Evolutionary conservation across 2,888 invertebrate genomes (phyloP), one percentile per base, ranked within the genome.

Genomic region (Oscheius myriophilus): DNA sequence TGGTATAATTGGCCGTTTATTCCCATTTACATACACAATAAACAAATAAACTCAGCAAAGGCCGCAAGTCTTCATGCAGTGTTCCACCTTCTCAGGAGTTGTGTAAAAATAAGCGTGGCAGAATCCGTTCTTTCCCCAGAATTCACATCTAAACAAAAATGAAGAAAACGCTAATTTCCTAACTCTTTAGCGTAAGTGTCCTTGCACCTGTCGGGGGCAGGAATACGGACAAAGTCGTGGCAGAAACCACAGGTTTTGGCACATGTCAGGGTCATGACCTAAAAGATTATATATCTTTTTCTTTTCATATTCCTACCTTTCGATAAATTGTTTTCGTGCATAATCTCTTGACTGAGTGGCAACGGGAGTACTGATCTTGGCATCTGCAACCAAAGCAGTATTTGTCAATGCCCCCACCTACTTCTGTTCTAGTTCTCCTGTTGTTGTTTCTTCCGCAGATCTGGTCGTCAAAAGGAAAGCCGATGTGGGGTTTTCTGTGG

Each of bases 221-320:
- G 59, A 11, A 59, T 16, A 12, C 52, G 26, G 9, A 67, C 39
- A 41, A 67, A 67, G 11, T 66, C 57, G 0, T n/a, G n/a, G 21
- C 67, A 67, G n/a, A 49, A 52, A 3, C 45, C 52, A 49, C 67
- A 67, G 7, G 67, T 67, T 33, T 59, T 59, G 39, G 67, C 67
- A 42, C 67, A 67, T 9, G 67, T 45, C 9, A 18, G 21, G 4
- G n/a, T 21, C 67, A 67, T 67, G 3, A 67, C 33, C 67, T 67
- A 21, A 41, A 54, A 14, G 39, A 9, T 52, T 12, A n/a, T n/a
- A n/a, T n/a, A n/a, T 51, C 21, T 9, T 16, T 26, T 55, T 26
- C 11, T 26, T 14, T 21, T 7, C 9, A 18, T 7, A n/a, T 14
- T 12, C 23, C 46, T 18, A 61, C 61, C 2, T 46, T 46, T 16